These are phyloP conservation scores for Calycopis cecrops DNA, from an alignment of 1,140 invertebrate species.

Conservation along the genomic window DNA sequence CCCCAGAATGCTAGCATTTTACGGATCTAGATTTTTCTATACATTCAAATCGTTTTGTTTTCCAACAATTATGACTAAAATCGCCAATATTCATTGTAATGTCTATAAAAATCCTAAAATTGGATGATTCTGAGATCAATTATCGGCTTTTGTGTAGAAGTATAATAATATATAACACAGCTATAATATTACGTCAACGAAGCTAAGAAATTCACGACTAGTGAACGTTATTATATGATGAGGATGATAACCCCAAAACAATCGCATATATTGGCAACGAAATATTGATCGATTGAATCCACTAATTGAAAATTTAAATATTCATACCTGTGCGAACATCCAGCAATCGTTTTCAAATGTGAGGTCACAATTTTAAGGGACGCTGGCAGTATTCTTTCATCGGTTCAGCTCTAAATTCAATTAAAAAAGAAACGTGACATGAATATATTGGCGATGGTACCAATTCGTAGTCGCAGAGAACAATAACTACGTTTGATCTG, in stretches of 20 bases:
- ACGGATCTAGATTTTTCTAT: too few relatives aligned
- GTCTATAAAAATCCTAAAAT: too few relatives aligned
- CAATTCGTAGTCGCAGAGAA: too few relatives aligned
- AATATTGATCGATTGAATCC: conserved; percentile 8
- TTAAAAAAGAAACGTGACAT: conserved; percentile 1
- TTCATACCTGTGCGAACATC: conserved; percentile 3
- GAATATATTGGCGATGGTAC: background rate
- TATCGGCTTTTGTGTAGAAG: too few relatives aligned
- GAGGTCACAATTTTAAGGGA: conserved; percentile 6
- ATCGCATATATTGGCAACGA: background rate
- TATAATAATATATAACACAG: too few relatives aligned
- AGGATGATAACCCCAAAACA: background rate
- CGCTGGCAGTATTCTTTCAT: background rate
- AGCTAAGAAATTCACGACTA: too few relatives aligned
- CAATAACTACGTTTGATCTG: too few relatives aligned
- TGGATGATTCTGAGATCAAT: too few relatives aligned
- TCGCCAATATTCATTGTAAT: too few relatives aligned
- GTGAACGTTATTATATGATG: background rate
- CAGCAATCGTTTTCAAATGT: conserved; percentile 1
- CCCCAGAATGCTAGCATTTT: background rate
- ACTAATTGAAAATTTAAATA: conserved; percentile 10
- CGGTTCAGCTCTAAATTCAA: conserved; percentile 2
- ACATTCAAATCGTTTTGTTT: too few relatives aligned
- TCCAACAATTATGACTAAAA: too few relatives aligned
- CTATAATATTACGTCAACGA: too few relatives aligned